Evolutionary conservation across 2,113 vertebrate species (phyloP), one percentile per base, ranked within the genome.

Genomic region (Chelonoidis abingdonii): DNA sequence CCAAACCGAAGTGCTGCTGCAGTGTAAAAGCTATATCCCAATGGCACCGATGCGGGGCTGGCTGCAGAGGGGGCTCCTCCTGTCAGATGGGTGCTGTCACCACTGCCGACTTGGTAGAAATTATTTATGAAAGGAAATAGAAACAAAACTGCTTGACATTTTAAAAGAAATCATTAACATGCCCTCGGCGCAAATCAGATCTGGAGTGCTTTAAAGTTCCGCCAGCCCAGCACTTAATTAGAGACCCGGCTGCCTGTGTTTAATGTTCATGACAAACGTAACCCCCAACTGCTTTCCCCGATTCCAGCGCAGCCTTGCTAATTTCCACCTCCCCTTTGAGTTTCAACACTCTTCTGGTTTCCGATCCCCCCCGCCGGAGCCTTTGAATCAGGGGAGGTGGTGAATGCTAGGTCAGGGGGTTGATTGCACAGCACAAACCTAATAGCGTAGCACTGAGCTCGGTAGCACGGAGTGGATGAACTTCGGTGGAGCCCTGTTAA

Each of bases 121-220:
- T 97, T 96, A 98, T 96, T 97, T 97, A 97, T 96, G 84, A 92
- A 96, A 97, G 97, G 97, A 98, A 98, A 95, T 94, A 81, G 87
- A 97, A 97, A 97, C 97, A 95, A 90, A 97, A 97, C 97, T 53
- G 96, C 98, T 98, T 98, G 98, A 98, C 98, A 98, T 98, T 98
- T 98, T 93, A 93, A 98, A 97, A 94, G 97, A 91, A 97, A 96
- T 98, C 98, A 98, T 98, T 98, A 98, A 91, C 95, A 94, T 75
- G 31, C 95, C 98, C 98, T 98, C 94, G 94, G 95, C 91, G 96
- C 93, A 4, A 98, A 98, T 98, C 98, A 98, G 97, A 96, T 38
- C 96, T 98, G 97, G 94, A 98, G 98, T 97, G 92, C 93, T 94
- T 96, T 94, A 94, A 97, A 97, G 94, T 97, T 97, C 89, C 84